Percentiles rank a stretch among this genome's conserved stretches.
Evolutionary conservation across 2,113 vertebrate species (phyloP).

Genomic region (Pelobates fuscus): DNA sequence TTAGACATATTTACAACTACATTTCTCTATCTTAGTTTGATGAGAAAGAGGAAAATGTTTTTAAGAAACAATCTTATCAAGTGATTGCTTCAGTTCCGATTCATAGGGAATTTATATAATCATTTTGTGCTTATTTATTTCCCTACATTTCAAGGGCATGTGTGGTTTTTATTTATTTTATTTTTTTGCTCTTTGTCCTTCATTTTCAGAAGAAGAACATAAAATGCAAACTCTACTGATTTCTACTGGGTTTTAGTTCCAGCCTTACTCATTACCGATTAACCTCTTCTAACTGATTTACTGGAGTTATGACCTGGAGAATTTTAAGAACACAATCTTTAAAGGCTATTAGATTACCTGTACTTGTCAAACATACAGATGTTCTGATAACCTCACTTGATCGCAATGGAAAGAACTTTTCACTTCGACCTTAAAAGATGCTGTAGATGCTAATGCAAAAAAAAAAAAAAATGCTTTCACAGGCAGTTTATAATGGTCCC

Average conservation of each 20-base stretch:
- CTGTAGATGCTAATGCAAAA: slow-evolving; percentile 52
- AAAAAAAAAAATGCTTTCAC: slow-evolving; percentile 47
- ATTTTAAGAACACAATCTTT: slow-evolving; percentile 3
- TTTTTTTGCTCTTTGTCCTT: too few species aligned
- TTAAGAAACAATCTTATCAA: too few species aligned
- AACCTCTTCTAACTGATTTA: background rate
- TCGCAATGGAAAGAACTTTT: slow-evolving; percentile 34
- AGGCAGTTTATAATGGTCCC: slow-evolving; percentile 66
- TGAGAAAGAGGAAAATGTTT: too few species aligned
- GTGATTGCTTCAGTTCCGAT: too few species aligned
- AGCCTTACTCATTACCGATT: background rate
- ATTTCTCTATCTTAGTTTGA: too few species aligned
- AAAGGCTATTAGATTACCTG: slow-evolving; percentile 22
- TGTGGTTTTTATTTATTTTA: too few species aligned
- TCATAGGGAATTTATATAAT: too few species aligned
- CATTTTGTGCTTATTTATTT: too few species aligned
- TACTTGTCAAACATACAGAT: background rate
- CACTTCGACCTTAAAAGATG: slow-evolving; percentile 55
- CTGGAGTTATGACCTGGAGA: slow-evolving; percentile 3
- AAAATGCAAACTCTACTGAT: background rate
- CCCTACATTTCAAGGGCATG: too few species aligned
- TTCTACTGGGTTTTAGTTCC: background rate
- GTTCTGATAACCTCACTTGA: background rate
- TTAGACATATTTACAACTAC: too few species aligned
- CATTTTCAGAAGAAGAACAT: background rate